phyloP scores from a whole-genome alignment of 2,113 vertebrate species.

The Promerops cafer region DNA sequence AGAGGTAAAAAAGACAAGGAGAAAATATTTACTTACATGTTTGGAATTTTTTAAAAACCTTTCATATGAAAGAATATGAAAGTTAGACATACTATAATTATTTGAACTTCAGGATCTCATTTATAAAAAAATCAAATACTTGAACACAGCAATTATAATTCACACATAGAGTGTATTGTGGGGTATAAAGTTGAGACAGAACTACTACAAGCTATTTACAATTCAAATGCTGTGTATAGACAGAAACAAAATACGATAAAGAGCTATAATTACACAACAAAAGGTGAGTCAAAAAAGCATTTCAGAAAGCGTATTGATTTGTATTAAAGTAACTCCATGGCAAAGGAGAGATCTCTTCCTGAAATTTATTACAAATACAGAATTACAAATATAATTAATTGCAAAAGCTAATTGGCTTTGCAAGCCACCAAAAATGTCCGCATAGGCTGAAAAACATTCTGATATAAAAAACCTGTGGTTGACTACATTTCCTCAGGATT shows the following conservation, averaged over 20 bases:
- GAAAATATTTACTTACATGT: not conserved
- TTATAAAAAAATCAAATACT: not conserved
- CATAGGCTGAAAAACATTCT: not conserved
- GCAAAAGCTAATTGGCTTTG: not conserved
- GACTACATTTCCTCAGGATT: not conserved
- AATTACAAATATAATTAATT: not conserved
- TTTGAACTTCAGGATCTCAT: not conserved
- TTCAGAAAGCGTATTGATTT: not conserved
- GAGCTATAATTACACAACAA: not conserved
- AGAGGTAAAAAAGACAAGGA: constrained; percentile 14
- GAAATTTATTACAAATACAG: not conserved
- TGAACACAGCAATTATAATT: not conserved
- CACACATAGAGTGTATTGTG: not conserved
- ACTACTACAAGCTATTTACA: not conserved
- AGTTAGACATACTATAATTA: not conserved
- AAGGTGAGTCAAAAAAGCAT: not conserved
- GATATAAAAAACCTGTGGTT: not conserved
- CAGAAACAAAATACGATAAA: not conserved
- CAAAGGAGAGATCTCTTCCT: not conserved
- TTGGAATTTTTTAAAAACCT: not conserved
- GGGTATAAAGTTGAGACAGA: not conserved
- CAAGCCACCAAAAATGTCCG: not conserved
- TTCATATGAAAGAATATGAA: not conserved
- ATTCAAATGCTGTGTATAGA: not conserved
- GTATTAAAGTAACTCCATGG: not conserved